Conservation (phyloP, 2,888 invertebrate species). For the Synanthedon vespiformis region DNA sequence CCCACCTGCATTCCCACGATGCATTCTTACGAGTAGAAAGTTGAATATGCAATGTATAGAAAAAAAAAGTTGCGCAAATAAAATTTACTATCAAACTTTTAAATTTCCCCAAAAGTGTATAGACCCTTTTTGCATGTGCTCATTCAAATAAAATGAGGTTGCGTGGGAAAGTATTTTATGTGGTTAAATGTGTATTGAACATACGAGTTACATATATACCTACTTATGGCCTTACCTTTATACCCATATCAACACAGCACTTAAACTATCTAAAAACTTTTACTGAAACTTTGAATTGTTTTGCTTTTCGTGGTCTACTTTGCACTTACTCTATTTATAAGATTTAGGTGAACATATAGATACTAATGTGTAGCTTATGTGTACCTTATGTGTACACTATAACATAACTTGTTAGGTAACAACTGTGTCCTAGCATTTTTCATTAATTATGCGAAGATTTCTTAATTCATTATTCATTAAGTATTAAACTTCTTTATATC, state of each 20-base stretch:
- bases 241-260: conserved; percentile 8
- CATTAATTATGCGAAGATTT: no score
- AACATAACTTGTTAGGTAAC: no score
- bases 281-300: no score
- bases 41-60: conserved; percentile 28
- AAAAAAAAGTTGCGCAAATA: conserved; percentile 59
- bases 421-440: no score
- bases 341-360: no score
- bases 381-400: no score
- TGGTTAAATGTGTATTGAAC: conserved; percentile 17
- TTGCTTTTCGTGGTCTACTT: no score
- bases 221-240: conserved; percentile 3
- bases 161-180: conserved; percentile 17
- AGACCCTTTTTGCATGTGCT: conserved; percentile 10
- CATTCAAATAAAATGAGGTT: conserved; percentile 27
- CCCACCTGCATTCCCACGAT: conserved; percentile 69
- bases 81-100: conserved; percentile 56
- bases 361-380: no score
- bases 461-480: no score
- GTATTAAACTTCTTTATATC: no score
- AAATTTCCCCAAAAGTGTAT: conserved; percentile 50
- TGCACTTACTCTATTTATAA: no score
- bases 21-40: conserved; percentile 40
- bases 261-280: conserved; percentile 6
- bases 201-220: conserved; percentile 1